Evolutionary conservation across 1,140 invertebrate genomes (phyloP).

Genomic region (Trachymyrmex cornetzi): DNA sequence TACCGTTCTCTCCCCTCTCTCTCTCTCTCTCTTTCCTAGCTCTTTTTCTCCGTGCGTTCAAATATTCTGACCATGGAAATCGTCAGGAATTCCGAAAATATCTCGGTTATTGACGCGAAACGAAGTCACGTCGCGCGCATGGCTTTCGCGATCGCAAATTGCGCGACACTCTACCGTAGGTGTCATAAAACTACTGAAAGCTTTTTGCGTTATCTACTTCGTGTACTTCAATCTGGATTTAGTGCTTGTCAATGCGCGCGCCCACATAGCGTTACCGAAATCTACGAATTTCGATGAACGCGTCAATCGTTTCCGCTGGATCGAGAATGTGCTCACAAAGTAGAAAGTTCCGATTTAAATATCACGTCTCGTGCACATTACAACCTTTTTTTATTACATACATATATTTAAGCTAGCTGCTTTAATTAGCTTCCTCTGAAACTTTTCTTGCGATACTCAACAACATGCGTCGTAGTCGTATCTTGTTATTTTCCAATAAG

Average conservation of each 20-base stretch:
- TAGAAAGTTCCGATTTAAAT: neutral
- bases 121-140: constrained; percentile 4
- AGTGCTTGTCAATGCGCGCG: neutral
- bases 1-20: constrained; percentile 4
- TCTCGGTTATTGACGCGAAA: constrained; percentile 39
- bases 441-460: neutral
- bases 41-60: neutral
- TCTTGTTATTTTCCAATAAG: constrained; percentile 35
- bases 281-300: neutral
- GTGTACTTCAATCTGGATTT: constrained; percentile 21
- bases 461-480: constrained; percentile 14
- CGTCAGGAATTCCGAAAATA: constrained; percentile 42
- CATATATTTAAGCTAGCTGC: neutral
- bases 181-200: constrained; percentile 45
- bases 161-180: neutral
- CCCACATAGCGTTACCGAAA: neutral
- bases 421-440: neutral
- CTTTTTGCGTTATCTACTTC: constrained; percentile 24
- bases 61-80: constrained; percentile 29
- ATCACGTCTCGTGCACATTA: neutral
- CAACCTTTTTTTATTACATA: neutral
- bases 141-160: neutral
- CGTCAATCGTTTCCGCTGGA: too few species aligned
- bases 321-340: neutral
- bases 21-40: neutral